These are phyloP conservation scores for Selenia dentaria DNA, from an alignment of 2,888 invertebrate genomes.

Conservation along the genomic window DNA sequence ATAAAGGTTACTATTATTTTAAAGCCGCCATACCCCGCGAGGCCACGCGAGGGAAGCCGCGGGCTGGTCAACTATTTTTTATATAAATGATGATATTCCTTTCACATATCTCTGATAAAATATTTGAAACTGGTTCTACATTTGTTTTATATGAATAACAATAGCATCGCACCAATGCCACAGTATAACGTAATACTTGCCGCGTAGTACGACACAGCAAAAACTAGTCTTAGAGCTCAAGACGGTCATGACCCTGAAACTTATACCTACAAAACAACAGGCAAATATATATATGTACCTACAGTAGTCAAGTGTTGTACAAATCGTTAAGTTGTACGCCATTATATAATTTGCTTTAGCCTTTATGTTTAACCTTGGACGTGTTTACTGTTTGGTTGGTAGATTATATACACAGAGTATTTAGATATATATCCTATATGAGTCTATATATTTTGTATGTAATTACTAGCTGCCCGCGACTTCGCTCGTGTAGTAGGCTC, in stretches of 20 bases:
- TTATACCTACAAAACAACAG: constrained; percentile 14
- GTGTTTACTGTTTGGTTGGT: constrained; percentile 5
- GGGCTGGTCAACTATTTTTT: too few relatives aligned
- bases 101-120: too few relatives aligned
- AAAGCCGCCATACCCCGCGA: too few relatives aligned
- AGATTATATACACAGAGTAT: too few relatives aligned
- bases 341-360: constrained; percentile 11
- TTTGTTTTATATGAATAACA: background rate
- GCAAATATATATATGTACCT: background rate
- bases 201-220: background rate
- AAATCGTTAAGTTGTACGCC: constrained; percentile 12
- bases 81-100: too few relatives aligned
- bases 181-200: background rate
- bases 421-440: too few relatives aligned
- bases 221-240: background rate
- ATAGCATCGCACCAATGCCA: background rate
- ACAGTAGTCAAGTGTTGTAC: constrained; percentile 7
- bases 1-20: too few relatives aligned
- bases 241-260: constrained; percentile 5
- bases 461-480: too few relatives aligned
- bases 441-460: too few relatives aligned
- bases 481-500: too few relatives aligned
- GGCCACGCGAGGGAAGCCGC: too few relatives aligned
- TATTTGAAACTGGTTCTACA: too few relatives aligned
- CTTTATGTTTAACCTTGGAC: constrained; percentile 7